Conservation (phyloP, 1,140 invertebrate species). For the Acromyrmex heyeri region DNA sequence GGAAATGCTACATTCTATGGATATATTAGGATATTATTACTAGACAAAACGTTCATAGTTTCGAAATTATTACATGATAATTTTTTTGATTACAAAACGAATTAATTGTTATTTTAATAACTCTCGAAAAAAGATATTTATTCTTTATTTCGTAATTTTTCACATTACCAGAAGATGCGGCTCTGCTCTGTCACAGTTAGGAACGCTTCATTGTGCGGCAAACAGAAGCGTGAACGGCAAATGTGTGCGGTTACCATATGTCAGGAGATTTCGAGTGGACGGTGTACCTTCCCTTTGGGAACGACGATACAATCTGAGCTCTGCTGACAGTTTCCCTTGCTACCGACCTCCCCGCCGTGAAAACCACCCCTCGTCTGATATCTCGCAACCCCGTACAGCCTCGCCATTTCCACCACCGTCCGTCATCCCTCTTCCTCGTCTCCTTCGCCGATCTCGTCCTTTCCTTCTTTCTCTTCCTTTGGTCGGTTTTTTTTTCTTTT, state of each 20-base stretch:
- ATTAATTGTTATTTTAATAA: not conserved
- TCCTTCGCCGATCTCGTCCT: conserved; percentile 19
- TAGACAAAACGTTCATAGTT: not conserved
- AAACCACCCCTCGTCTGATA: conserved; percentile 35
- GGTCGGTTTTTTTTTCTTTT: conserved; percentile 37
- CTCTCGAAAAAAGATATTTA: not conserved
- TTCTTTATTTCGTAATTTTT: not conserved
- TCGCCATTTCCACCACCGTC: conserved; percentile 36
- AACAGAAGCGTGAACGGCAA: conserved; percentile 67
- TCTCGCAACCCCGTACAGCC: conserved; percentile 25
- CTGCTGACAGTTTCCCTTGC: conserved; percentile 76
- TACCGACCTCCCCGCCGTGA: conserved; percentile 31
- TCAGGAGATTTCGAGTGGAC: conserved; percentile 73
- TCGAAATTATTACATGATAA: not conserved
- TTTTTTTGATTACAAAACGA: not conserved
- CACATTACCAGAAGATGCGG: not conserved
- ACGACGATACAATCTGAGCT: conserved; percentile 79
- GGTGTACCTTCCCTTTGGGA: conserved; percentile 75
- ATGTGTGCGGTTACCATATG: conserved; percentile 68
- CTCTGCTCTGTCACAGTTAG: not conserved
- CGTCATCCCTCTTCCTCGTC: conserved; percentile 32
- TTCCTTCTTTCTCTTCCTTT: conserved; percentile 15
- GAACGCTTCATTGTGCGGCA: conserved; percentile 31
- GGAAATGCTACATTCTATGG: not conserved
- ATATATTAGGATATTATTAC: not conserved